Conservation (phyloP, 2,888 invertebrate genomes). For the Agonopterix arenella region DNA sequence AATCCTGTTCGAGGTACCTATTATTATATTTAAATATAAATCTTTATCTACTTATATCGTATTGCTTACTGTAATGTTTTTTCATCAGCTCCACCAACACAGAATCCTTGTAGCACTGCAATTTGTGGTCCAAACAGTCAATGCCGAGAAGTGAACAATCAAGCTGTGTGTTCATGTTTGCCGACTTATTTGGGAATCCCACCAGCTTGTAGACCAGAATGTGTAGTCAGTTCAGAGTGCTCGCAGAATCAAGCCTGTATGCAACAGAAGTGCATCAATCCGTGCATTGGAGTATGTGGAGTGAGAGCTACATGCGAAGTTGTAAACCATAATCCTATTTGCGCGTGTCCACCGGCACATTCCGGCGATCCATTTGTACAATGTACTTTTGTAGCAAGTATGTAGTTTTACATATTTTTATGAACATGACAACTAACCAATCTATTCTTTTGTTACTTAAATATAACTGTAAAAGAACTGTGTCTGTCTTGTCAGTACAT, state of each 20-base stretch:
- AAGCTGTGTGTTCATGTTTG: slow-evolving; percentile 84
- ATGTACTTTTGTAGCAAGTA: slow-evolving; percentile 60
- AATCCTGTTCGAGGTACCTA: slow-evolving; percentile 75
- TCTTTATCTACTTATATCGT: too few species aligned
- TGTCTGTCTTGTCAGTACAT: too few species aligned
- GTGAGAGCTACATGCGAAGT: slow-evolving; percentile 79
- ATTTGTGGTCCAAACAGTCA: slow-evolving; percentile 86
- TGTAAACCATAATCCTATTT: slow-evolving; percentile 85
- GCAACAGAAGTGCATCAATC: slow-evolving; percentile 83
- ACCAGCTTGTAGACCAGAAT: slow-evolving; percentile 85
- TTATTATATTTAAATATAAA: not conserved
- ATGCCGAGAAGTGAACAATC: slow-evolving; percentile 78
- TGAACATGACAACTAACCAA: not conserved
- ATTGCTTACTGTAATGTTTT: not conserved
- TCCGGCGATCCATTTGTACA: slow-evolving; percentile 81
- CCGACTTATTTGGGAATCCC: slow-evolving; percentile 83
- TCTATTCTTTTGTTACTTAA: too few species aligned
- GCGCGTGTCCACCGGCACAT: slow-evolving; percentile 81
- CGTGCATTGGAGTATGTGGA: slow-evolving; percentile 84
- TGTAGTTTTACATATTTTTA: slow-evolving; percentile 16
- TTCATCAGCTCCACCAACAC: slow-evolving; percentile 34
- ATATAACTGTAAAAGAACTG: too few species aligned
- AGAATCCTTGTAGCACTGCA: slow-evolving; percentile 81
- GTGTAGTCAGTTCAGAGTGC: slow-evolving; percentile 84
- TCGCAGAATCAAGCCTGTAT: slow-evolving; percentile 82